These are phyloP conservation scores for Montipora capricornis DNA, from an alignment of 64 coral and sea anemone genomes.

Conservation along the genomic window DNA sequence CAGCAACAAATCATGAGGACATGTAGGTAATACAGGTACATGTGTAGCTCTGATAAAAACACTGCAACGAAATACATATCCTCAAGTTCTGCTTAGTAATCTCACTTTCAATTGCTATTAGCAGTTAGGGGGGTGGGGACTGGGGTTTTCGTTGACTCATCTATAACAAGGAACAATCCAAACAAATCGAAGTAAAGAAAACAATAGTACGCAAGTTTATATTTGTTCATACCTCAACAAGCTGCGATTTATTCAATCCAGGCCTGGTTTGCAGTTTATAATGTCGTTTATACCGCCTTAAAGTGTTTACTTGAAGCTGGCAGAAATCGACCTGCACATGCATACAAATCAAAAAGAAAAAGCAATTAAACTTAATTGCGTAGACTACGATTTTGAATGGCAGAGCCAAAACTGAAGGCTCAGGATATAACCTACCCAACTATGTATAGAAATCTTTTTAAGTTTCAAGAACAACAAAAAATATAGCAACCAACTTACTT, in stretches of 20 bases:
- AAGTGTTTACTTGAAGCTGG: constrained; percentile 92
- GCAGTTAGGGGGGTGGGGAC: too few relatives aligned
- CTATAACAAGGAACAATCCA: too few relatives aligned
- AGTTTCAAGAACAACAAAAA: not conserved
- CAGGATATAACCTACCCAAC: not conserved
- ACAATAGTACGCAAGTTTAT: not conserved
- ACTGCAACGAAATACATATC: too few relatives aligned
- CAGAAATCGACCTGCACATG: constrained; percentile 88
- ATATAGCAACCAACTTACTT: constrained; percentile 63
- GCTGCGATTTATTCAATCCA: constrained; percentile 96
- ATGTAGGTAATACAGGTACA: too few relatives aligned
- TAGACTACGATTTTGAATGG: too few relatives aligned
- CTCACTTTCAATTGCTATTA: too few relatives aligned
- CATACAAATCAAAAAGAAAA: not conserved
- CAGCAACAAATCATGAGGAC: too few relatives aligned
- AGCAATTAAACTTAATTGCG: constrained; percentile 2
- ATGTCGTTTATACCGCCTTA: constrained; percentile 97
- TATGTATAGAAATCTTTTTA: too few relatives aligned
- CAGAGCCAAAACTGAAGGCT: not conserved
- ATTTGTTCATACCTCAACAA: constrained; percentile 92
- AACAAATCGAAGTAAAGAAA: too few relatives aligned
- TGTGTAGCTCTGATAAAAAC: too few relatives aligned
- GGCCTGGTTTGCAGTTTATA: constrained; percentile 96
- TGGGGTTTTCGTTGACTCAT: too few relatives aligned
- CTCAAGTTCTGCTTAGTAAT: too few relatives aligned